A percentile compares a stretch with the other conserved stretches of the same genome.
Evolutionary conservation across 1,140 invertebrate genomes (phyloP).

Genomic region (Procambarus virginalis): DNA sequence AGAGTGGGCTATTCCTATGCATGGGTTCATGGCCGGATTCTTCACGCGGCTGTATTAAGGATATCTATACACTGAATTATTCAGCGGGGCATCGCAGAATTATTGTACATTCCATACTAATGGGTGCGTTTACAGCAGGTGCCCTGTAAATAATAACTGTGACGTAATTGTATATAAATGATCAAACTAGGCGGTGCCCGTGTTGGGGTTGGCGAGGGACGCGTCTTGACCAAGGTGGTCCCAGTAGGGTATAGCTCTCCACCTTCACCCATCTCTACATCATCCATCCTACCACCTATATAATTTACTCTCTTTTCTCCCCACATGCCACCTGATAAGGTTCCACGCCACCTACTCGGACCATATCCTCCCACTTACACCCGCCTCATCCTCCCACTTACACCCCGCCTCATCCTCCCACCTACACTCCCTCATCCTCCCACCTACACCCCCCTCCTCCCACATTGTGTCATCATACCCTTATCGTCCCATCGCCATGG

Average conservation of each 20-base stretch:
- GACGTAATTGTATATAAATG: conserved; percentile 16
- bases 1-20: conserved; percentile 18
- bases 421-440: background rate
- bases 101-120: conserved; percentile 13
- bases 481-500: background rate
- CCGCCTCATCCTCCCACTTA: too few relatives aligned
- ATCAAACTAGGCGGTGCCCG: background rate
- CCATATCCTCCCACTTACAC: background rate
- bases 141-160: background rate
- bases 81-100: background rate
- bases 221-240: background rate
- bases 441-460: too few relatives aligned
- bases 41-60: conserved; percentile 13
- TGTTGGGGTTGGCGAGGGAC: background rate
- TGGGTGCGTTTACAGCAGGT: conserved; percentile 1
- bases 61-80: conserved; percentile 15
- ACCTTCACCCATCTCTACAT: background rate
- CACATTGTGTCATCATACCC: background rate
- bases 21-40: background rate
- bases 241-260: background rate
- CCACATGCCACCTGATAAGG: background rate
- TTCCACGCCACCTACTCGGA: background rate
- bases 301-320: background rate
- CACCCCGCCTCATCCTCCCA: background rate
- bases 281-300: background rate